phyloP scores from a whole-genome alignment of 2,113 vertebrate genomes.

The Candoia aspera region DNA sequence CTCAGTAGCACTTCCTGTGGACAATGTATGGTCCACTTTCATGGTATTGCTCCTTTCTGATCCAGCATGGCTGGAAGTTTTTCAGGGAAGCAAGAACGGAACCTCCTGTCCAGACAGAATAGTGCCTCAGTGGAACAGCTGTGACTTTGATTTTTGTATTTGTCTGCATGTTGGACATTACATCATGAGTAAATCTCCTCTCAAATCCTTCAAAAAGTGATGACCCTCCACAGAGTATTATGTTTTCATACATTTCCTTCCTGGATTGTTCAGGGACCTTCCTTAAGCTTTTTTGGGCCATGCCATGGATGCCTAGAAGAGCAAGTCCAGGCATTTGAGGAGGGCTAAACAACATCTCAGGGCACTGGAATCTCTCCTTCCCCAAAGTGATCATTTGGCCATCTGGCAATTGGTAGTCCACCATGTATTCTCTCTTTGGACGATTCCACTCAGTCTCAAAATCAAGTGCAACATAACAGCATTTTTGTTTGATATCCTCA shows the following conservation, averaged over 20 bases:
- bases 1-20: constrained; percentile 63
- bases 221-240: constrained; percentile 65
- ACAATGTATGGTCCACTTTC: constrained; percentile 63
- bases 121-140: constrained; percentile 38
- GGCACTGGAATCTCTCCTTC: constrained; percentile 60
- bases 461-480: constrained; percentile 58
- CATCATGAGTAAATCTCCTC: constrained; percentile 47
- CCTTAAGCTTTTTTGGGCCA: constrained; percentile 49
- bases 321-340: constrained; percentile 29
- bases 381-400: constrained; percentile 52
- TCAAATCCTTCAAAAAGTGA: constrained; percentile 58
- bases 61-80: constrained; percentile 67
- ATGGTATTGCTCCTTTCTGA: constrained; percentile 57
- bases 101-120: constrained; percentile 65
- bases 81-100: constrained; percentile 67
- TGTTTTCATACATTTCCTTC: constrained; percentile 30
- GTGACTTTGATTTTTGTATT: constrained; percentile 34
- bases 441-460: constrained; percentile 30
- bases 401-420: constrained; percentile 52
- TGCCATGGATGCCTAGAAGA: constrained; percentile 45
- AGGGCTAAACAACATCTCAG: constrained; percentile 66
- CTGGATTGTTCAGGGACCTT: constrained; percentile 35
- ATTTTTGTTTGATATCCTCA: constrained; percentile 59
- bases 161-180: not conserved
- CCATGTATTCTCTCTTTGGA: not conserved